phyloP scores from a whole-genome alignment of 2,888 invertebrate genomes.

The Diabrotica balteata region DNA sequence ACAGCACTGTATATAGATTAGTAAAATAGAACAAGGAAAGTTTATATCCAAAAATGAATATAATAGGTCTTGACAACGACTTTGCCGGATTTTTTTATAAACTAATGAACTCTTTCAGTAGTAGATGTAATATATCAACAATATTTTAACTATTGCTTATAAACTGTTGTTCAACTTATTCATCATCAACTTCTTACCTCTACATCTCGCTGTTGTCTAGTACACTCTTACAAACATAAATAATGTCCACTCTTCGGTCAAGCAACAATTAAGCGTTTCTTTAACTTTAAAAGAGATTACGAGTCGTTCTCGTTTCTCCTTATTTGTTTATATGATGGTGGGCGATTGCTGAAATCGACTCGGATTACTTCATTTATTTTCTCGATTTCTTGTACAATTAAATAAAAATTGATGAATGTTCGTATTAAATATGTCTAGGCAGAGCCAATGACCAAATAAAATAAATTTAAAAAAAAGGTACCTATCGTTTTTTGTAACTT shows the following conservation, averaged over 20 bases:
- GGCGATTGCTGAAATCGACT: conserved; percentile 18
- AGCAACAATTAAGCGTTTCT: not conserved
- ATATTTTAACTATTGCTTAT: too few species aligned
- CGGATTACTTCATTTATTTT: conserved; percentile 17
- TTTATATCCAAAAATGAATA: too few species aligned
- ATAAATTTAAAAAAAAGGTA: not conserved
- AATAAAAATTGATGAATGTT: conserved; percentile 15
- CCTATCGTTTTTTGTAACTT: too few species aligned
- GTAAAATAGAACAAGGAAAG: too few species aligned
- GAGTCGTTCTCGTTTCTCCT: conserved; percentile 13
- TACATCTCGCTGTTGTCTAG: not conserved
- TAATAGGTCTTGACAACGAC: too few species aligned
- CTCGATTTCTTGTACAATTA: conserved; percentile 14
- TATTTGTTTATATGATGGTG: conserved; percentile 14
- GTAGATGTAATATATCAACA: too few species aligned
- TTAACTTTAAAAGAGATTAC: not conserved
- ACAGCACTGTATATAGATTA: too few species aligned
- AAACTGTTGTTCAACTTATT: too few species aligned
- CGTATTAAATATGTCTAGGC: conserved; percentile 9
- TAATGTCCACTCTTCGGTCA: not conserved
- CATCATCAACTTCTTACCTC: too few species aligned
- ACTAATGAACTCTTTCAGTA: too few species aligned
- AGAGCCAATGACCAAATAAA: conserved; percentile 10
- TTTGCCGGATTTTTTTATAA: too few species aligned
- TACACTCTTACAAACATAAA: conserved; percentile 3